Conservation (phyloP, 2,797 vertebrate species). For the Leuciscus waleckii region DNA sequence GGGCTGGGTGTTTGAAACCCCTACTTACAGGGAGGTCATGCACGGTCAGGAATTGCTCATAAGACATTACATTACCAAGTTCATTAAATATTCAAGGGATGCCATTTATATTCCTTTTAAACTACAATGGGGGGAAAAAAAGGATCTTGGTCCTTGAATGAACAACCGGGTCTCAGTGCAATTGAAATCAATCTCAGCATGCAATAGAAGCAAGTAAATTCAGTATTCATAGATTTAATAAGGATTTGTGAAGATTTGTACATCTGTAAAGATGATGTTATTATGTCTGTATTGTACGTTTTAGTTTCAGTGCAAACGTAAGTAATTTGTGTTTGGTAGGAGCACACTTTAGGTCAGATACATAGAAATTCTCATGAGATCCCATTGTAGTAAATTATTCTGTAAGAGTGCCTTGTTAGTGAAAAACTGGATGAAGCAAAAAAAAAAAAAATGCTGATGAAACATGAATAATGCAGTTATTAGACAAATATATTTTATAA, state of each 20-base stretch:
- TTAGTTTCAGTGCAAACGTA: background rate
- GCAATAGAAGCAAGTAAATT: background rate
- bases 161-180: background rate
- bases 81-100: background rate
- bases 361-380: background rate
- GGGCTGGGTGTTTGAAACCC: background rate
- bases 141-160: background rate
- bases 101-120: slow-evolving; percentile 4
- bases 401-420: background rate
- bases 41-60: background rate
- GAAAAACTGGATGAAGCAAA: background rate
- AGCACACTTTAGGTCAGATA: background rate
- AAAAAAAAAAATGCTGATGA: too few relatives aligned
- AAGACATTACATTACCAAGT: background rate
- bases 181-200: background rate
- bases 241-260: background rate
- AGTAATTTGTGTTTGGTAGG: background rate
- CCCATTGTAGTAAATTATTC: background rate
- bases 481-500: too few relatives aligned
- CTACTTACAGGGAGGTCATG: background rate
- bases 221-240: background rate
- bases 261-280: background rate
- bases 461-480: too few relatives aligned
- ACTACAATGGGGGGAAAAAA: background rate
- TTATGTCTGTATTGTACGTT: background rate